Conservation (phyloP, 2,797 vertebrate species). For the Lagodon rhomboides region DNA sequence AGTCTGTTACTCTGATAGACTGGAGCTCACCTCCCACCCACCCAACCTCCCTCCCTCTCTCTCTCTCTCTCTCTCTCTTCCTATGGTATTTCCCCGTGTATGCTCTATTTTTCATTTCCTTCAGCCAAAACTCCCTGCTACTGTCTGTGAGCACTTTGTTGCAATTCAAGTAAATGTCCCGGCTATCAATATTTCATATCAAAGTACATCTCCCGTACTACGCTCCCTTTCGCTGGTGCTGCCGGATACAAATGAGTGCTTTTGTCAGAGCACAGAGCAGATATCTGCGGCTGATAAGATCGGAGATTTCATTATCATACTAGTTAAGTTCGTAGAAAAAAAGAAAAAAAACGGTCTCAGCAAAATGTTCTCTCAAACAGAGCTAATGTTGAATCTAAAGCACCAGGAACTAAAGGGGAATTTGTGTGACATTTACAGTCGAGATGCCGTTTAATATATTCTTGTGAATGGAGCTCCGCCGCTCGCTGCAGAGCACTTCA, state of each 20-base stretch:
- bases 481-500: slow-evolving; percentile 36
- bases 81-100: slow-evolving; percentile 42
- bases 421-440: slow-evolving; percentile 45
- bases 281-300: slow-evolving; percentile 52
- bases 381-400: slow-evolving; percentile 51
- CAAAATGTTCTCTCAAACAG: slow-evolving; percentile 34
- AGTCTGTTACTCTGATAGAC: slow-evolving; percentile 59
- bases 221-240: slow-evolving; percentile 31
- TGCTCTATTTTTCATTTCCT: slow-evolving; percentile 37
- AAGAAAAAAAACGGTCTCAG: slow-evolving; percentile 37
- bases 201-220: slow-evolving; percentile 63
- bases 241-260: slow-evolving; percentile 59
- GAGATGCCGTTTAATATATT: slow-evolving; percentile 38
- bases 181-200: slow-evolving; percentile 82
- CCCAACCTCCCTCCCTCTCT: slow-evolving; percentile 21
- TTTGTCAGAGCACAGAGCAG: slow-evolving; percentile 47
- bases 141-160: slow-evolving; percentile 70
- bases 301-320: slow-evolving; percentile 63
- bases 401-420: slow-evolving; percentile 39
- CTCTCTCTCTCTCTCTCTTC: slow-evolving; percentile 9
- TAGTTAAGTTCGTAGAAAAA: slow-evolving; percentile 17
- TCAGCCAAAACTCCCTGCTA: slow-evolving; percentile 46
- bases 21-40: slow-evolving; percentile 34
- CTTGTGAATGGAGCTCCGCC: slow-evolving; percentile 40
- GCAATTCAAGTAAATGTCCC: slow-evolving; percentile 71